Evolutionary conservation across 2,113 vertebrate species (phyloP), one percentile per base, ranked within the genome.

Genomic region (Saccopteryx bilineata): DNA sequence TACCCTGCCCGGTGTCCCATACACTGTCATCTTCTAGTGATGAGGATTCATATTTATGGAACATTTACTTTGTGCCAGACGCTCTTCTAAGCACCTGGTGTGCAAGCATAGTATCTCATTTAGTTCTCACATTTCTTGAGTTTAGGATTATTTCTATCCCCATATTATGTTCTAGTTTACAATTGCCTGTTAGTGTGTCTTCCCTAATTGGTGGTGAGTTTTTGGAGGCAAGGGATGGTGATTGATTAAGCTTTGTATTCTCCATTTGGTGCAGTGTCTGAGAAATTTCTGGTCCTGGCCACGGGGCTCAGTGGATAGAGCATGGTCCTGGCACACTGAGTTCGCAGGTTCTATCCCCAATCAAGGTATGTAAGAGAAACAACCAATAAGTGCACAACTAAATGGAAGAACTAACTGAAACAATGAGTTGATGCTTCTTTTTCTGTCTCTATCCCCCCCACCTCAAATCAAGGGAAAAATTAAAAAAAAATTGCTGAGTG

Each of bases 1-100:
- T 28, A 1, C 31, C 0, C 58, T 23, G 31, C 7, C 3, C 31
- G 11, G 9, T 17, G 4, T 15, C 52, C 66, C 56, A 7, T 3
- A 5, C 5, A 0, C n/a, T 24, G 1, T 28, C 24, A 2, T 56
- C n/a, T 68, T 58, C 65, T 66, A 23, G 60, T 17, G 23, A 46
- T 8, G 18, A 60, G 61, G 75, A 28, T 1, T 10, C 33, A 13
- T 24, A 33, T 18, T 33, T 46, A 68, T 2, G 5, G 60, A 75
- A 76, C 50, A 58, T 56, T 71, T 56, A 46, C 23, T 66, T 39
- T 0, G 0, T 18, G 33, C 11, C 33, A 56, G 46, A 17, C 24
- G 14, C 8, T 63, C n/a, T 75, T 71, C 68, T 81, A 52, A 69
- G 48, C 21, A 54, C 19, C 33, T 52, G 60, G 28, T 54, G 1